Percentiles rank a stretch among this genome's conserved stretches.
Evolutionary conservation across 2,888 invertebrate genomes (phyloP).

Genomic region (Lasioglossum leucozonium): DNA sequence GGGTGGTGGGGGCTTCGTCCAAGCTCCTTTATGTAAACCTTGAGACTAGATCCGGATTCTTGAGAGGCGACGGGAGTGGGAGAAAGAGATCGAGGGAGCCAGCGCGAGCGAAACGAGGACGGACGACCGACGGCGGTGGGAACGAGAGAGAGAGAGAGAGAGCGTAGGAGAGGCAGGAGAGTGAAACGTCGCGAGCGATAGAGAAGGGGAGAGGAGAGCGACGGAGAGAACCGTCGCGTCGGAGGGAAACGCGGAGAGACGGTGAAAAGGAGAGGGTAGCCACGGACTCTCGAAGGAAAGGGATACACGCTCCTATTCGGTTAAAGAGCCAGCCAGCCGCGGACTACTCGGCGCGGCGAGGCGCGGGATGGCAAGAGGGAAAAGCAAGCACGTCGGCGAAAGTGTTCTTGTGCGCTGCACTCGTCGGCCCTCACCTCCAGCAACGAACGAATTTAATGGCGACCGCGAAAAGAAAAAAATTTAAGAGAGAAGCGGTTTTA

Average conservation of each 20-base stretch:
- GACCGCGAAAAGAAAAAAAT: slow-evolving; percentile 32
- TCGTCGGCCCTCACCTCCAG: slow-evolving; percentile 61
- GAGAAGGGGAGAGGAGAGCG: slow-evolving; percentile 27
- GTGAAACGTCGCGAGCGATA: slow-evolving; percentile 2
- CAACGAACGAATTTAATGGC: slow-evolving; percentile 69
- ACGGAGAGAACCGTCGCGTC: neutral
- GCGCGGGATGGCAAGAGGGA: slow-evolving; percentile 67
- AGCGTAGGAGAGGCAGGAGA: neutral
- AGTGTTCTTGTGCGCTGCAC: slow-evolving; percentile 78
- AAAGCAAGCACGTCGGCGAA: slow-evolving; percentile 79
- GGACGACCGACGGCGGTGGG: neutral
- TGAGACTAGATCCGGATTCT: slow-evolving; percentile 84
- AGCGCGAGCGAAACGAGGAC: neutral
- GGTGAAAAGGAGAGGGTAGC: slow-evolving; percentile 9
- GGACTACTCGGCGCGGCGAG: slow-evolving; percentile 47
- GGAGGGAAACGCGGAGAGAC: slow-evolving; percentile 27
- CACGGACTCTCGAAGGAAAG: slow-evolving; percentile 42
- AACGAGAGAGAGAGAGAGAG: neutral
- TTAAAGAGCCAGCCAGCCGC: slow-evolving; percentile 65
- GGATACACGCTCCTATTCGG: slow-evolving; percentile 65
- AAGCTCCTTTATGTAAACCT: slow-evolving; percentile 82
- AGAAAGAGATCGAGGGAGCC: neutral
- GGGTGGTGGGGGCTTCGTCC: slow-evolving; percentile 53
- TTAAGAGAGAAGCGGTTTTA: slow-evolving; percentile 41
- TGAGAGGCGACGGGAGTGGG: slow-evolving; percentile 60